phyloP scores from a whole-genome alignment of 2,888 invertebrate species.

The Stenolophus ochropezus region DNA sequence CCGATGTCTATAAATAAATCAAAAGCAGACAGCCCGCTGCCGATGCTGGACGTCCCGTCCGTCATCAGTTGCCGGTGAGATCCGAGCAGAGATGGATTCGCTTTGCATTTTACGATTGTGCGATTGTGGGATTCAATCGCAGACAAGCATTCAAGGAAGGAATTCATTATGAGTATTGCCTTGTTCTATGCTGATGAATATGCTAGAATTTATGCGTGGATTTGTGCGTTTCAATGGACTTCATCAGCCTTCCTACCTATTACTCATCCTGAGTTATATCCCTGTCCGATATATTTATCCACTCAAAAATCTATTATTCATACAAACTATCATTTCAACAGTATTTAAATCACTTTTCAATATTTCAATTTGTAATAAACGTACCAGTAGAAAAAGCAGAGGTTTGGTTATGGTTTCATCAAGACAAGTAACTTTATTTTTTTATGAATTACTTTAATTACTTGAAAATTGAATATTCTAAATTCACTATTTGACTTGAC shows the following conservation, averaged over 20 bases:
- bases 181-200: constrained; percentile 10
- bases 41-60: constrained; percentile 14
- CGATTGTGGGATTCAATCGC: constrained; percentile 3
- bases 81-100: constrained; percentile 28
- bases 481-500: too few species aligned
- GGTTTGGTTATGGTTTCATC: too few species aligned
- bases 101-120: neutral
- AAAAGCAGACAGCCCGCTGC: constrained; percentile 23
- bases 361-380: neutral
- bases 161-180: constrained; percentile 33
- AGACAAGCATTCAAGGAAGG: constrained; percentile 21
- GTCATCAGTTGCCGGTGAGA: neutral
- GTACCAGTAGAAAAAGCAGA: too few species aligned
- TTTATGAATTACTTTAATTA: too few species aligned
- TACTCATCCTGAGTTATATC: neutral
- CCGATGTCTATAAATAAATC: constrained; percentile 55
- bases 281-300: neutral
- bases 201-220: neutral
- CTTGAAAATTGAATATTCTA: too few species aligned
- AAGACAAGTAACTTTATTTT: too few species aligned
- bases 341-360: too few species aligned
- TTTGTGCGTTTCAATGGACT: constrained; percentile 8
- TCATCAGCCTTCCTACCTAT: neutral
- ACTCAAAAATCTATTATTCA: neutral
- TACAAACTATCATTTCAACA: neutral